Evolutionary conservation across 2,113 vertebrate genomes (phyloP), one percentile per base, ranked within the genome.

Genomic region (Aegotheles bennettii): DNA sequence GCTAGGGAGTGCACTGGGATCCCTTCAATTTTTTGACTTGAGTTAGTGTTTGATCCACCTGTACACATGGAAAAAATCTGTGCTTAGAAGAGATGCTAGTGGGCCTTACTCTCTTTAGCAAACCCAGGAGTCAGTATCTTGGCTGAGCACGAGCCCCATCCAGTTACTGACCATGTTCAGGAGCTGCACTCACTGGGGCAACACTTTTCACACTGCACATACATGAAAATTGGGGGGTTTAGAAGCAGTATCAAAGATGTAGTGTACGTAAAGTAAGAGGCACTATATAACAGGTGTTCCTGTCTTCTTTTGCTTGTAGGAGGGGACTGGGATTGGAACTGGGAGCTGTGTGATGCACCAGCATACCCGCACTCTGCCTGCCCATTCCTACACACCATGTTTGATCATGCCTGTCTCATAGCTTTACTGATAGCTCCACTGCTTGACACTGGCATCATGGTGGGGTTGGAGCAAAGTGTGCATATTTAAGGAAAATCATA

Each of bases 141-240:
- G 69, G 38, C 43, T 3, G 19, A 64, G 29, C 23, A 26, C 14
- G 19, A 87, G 38, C 50, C 42, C 38, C 13, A 38, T 16, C 68
- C 38, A 43, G 47, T 45, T 51, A 68, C 60, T 40, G 24, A 16
- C 2, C 10, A 31, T 9, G 11, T 63, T 83, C 47, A 38, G 54
- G 40, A 61, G 17, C 28, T 70, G n/a, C n/a, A n/a, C n/a, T 54
- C 35, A 36, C 26, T 54, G 59, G 70, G n/a, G 11, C 0, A 0
- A 16, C 10, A 54, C 31, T 83, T 87, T 56, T 78, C 42, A 40
- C 28, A 33, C 33, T 51, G 50, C 16, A 26, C 21, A 18, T 31
- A 35, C 6, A 14, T 16, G 48, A 78, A 83, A 73, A 17, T 36
- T 57, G 38, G 28, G n/a, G 25, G 16, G 68, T 86, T 63, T 68